These are phyloP conservation scores for Uria lomvia DNA, from an alignment of 2,113 vertebrate genomes.

Conservation along the genomic window DNA sequence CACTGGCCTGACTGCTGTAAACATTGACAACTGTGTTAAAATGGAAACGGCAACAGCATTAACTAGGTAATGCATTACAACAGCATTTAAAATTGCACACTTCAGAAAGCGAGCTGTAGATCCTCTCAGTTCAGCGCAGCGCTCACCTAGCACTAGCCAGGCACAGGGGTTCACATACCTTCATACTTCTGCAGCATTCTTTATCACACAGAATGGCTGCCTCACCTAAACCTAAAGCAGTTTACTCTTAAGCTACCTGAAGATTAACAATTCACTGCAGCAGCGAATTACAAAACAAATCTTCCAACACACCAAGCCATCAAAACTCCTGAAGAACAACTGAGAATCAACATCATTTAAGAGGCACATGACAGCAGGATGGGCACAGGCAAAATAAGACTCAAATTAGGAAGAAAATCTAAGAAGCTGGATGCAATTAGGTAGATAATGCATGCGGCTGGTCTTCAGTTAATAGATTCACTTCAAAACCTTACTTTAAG, in stretches of 20 bases:
- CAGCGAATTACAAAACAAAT: background rate
- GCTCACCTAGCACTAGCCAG: background rate
- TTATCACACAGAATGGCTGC: background rate
- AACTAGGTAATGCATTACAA: background rate
- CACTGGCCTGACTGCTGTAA: background rate
- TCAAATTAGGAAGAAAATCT: background rate
- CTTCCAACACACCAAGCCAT: background rate
- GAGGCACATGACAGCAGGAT: background rate
- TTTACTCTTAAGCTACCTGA: background rate
- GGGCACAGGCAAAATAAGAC: background rate
- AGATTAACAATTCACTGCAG: background rate
- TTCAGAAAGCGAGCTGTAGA: background rate
- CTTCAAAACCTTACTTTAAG: background rate
- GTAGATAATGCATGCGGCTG: background rate
- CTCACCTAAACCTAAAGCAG: background rate
- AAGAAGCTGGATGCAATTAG: background rate
- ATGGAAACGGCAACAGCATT: background rate
- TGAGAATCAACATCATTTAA: background rate
- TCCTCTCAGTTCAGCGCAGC: background rate
- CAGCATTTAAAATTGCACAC: background rate
- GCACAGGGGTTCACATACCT: rapidly evolving
- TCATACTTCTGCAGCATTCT: background rate
- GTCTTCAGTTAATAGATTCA: background rate
- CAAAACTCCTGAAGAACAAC: rapidly evolving
- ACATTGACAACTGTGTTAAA: background rate